These are phyloP conservation scores for Microplitis demolitor DNA, from an alignment of 1,140 invertebrate species.

Conservation along the genomic window DNA sequence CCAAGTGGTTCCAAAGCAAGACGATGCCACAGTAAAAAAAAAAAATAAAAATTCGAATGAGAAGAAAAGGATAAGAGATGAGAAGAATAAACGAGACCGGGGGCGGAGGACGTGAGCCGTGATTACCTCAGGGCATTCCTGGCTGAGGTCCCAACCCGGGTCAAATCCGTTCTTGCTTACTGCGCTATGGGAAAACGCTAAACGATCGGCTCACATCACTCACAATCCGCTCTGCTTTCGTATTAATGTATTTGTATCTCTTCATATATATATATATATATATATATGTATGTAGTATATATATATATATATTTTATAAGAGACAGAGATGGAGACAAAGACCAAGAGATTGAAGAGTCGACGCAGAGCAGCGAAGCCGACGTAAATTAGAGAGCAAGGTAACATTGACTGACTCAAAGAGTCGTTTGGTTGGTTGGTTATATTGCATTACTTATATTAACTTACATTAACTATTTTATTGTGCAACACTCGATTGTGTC, in stretches of 20 bases:
- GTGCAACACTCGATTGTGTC: not conserved
- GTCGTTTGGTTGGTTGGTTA: too few species aligned
- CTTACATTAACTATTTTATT: too few species aligned
- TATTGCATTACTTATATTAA: too few species aligned
- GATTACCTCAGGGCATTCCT: conserved; percentile 57
- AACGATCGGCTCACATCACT: conserved; percentile 63
- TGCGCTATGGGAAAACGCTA: conserved; percentile 58
- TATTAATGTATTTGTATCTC: conserved; percentile 18
- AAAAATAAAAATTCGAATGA: conserved; percentile 29
- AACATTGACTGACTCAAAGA: too few species aligned
- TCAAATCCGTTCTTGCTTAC: conserved; percentile 51
- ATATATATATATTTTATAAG: not conserved
- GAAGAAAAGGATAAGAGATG: conserved; percentile 3
- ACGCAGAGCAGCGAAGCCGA: too few species aligned
- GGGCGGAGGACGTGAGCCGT: conserved; percentile 51
- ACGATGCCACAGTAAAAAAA: conserved; percentile 2
- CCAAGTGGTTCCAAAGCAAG: not conserved
- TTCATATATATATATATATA: not conserved
- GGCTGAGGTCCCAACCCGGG: conserved; percentile 55
- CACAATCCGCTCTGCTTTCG: conserved; percentile 55
- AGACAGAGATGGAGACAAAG: too few species aligned
- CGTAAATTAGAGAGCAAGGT: too few species aligned
- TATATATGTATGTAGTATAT: not conserved
- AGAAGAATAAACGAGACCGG: conserved; percentile 42
- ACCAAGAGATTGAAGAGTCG: too few species aligned